Conservation (phyloP, 2,797 vertebrate genomes). For the Enteromius afrohamiltoni region DNA sequence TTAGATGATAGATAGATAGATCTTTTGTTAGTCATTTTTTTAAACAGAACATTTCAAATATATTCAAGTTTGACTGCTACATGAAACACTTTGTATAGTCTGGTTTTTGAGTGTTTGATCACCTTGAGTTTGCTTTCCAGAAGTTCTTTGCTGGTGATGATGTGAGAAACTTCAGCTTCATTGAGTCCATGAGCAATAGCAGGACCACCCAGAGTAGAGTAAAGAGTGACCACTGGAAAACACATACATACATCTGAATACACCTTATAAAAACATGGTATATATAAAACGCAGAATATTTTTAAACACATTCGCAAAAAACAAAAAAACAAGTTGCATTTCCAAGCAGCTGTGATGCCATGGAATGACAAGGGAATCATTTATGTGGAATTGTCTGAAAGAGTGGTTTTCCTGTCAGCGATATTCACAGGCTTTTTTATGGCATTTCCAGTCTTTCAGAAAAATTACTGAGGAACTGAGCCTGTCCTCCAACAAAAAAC, state of each 20-base stretch:
- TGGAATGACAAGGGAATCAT: neutral
- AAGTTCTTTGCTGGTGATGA: conserved; percentile 93
- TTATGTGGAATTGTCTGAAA: neutral
- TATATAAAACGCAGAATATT: too few relatives aligned
- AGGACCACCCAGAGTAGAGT: conserved; percentile 90
- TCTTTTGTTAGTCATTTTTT: neutral
- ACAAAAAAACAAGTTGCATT: neutral
- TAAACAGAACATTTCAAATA: neutral
- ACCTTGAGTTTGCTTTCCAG: conserved; percentile 93
- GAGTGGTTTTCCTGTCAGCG: neutral
- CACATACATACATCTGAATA: neutral
- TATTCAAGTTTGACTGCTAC: neutral
- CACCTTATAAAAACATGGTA: too few relatives aligned
- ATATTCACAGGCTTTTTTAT: neutral
- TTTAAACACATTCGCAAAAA: too few relatives aligned
- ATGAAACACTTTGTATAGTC: neutral
- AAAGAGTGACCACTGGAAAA: conserved; percentile 90
- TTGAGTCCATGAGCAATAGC: conserved; percentile 92
- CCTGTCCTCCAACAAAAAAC: too few relatives aligned
- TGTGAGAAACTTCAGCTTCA: conserved; percentile 90
- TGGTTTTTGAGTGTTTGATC: neutral
- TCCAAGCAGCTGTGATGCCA: neutral
- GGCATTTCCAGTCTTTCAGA: neutral
- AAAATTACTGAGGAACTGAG: neutral
- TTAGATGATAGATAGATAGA: neutral